phyloP scores from a whole-genome alignment of 2,113 vertebrate genomes.

The Colossoma macropomum region DNA sequence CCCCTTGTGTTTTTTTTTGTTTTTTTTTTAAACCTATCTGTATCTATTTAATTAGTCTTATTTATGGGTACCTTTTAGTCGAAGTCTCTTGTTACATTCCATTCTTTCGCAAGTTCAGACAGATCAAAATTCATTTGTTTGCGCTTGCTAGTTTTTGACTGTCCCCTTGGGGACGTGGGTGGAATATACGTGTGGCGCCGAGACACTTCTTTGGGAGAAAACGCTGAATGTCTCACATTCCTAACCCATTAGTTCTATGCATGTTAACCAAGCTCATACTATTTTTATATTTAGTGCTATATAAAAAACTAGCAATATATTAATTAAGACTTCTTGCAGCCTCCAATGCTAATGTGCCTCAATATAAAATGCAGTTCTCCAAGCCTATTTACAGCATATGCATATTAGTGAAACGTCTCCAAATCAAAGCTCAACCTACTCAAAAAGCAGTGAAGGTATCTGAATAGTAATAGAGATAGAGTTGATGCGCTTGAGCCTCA shows the following conservation, averaged over 20 bases:
- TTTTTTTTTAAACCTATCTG: slow-evolving; percentile 29
- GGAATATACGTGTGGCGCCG: slow-evolving; percentile 38
- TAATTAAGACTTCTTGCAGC: slow-evolving; percentile 55
- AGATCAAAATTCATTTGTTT: slow-evolving; percentile 54
- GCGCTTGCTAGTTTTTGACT: slow-evolving; percentile 44
- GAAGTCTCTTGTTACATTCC: slow-evolving; percentile 62
- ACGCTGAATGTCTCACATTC: slow-evolving; percentile 28
- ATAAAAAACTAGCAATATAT: slow-evolving; percentile 59
- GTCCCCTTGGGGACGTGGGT: slow-evolving; percentile 38
- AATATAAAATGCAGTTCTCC: slow-evolving; percentile 66
- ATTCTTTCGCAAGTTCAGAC: slow-evolving; percentile 59
- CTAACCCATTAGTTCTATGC: slow-evolving; percentile 59
- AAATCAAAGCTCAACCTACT: not conserved
- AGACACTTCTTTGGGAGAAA: slow-evolving; percentile 24
- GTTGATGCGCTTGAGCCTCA: not conserved
- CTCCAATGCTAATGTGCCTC: slow-evolving; percentile 72
- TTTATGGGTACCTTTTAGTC: slow-evolving; percentile 75
- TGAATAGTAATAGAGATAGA: too few relatives aligned
- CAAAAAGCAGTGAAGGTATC: not conserved
- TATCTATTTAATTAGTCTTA: slow-evolving; percentile 68
- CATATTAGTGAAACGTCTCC: slow-evolving; percentile 52
- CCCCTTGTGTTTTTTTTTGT: not conserved
- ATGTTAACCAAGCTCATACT: slow-evolving; percentile 61
- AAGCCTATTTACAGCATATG: slow-evolving; percentile 59
- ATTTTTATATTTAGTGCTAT: slow-evolving; percentile 56